Evolutionary conservation across 1,140 invertebrate genomes (phyloP).

Genomic region (Phymorhynchus buccinoides): DNA sequence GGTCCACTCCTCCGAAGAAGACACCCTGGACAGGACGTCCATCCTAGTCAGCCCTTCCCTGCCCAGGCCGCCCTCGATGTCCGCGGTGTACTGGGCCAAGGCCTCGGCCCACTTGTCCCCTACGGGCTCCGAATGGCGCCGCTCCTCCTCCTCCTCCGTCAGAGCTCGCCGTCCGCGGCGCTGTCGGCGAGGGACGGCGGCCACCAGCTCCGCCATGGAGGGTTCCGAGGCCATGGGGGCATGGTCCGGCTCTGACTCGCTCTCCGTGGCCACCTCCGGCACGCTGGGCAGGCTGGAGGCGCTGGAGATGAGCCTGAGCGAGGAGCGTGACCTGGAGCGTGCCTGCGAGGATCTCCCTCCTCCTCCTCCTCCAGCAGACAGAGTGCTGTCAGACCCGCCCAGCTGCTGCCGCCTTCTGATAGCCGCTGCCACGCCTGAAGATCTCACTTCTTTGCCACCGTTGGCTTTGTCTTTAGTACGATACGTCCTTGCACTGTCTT

Average conservation of each 20-base stretch:
- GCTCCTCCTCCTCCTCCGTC: constrained; percentile 41
- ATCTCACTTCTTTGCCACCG: neutral
- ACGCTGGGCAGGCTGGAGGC: constrained; percentile 66
- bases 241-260: constrained; percentile 44
- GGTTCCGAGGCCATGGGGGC: constrained; percentile 28
- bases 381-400: constrained; percentile 38
- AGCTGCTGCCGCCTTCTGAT: neutral
- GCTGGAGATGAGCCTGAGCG: constrained; percentile 55
- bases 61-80: constrained; percentile 35
- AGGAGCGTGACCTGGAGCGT: constrained; percentile 24
- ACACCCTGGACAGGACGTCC: neutral
- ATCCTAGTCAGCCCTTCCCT: neutral
- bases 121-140: constrained; percentile 57
- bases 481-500: neutral
- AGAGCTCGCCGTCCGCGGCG: constrained; percentile 28
- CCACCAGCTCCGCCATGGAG: constrained; percentile 40
- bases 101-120: constrained; percentile 56
- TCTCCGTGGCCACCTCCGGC: constrained; percentile 62
- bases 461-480: neutral
- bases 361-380: no score
- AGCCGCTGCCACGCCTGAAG: neutral
- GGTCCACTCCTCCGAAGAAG: neutral
- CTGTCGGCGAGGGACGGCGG: constrained; percentile 47
- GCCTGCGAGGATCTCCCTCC: neutral
- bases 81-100: constrained; percentile 40